Evolutionary conservation across 2,113 vertebrate species (phyloP), one percentile per base, ranked within the genome.

Genomic region (Cromileptes altivelis): DNA sequence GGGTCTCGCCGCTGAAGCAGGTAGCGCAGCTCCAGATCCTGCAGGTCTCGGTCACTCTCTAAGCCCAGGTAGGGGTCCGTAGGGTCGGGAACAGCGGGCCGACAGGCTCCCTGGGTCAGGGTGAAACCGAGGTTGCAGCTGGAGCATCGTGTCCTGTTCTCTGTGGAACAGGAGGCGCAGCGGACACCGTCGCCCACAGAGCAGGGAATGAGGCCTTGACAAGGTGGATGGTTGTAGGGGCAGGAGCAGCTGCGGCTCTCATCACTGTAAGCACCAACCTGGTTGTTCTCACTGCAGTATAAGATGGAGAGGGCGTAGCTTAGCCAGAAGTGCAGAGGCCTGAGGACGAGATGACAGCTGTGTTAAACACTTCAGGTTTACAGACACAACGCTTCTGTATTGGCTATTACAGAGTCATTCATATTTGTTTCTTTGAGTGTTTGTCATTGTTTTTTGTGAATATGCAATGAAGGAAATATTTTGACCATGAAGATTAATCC

Each of bases 41-140:
- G 98, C 80, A 99, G 91, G 90, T 98, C 98, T 0, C 96, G 92
- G 91, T 98, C 98, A 0, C 97, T 97, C 94, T 99, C 98, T 81
- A 99, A 89, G 40, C 97, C 97, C 25, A 99, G 93, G 80, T 97
- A 99, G 55, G 97, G 97, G 89, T 99, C 98, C 2, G 97, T 96
- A 0, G 98, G 97, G 91, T 99, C 98, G 0, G 98, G 97, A 87
- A 98, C 97, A 10, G 97, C 95, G 0, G 97, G 97, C 4, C 97
- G 95, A 90, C 98, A 99, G 76, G 87, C 70, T 8, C 98, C 98
- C 78, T 98, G 97, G 76, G 92, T 94, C 21, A 99, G 94, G 78
- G 95, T 93, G 0, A 97, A 99, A 87, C 98, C 97, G 0, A 91
- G 90, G 91, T 99, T 97, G 80, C 98, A 99, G 92, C 93, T 93